Conservation (phyloP, 2,888 invertebrate species). For the Empis livida region DNA sequence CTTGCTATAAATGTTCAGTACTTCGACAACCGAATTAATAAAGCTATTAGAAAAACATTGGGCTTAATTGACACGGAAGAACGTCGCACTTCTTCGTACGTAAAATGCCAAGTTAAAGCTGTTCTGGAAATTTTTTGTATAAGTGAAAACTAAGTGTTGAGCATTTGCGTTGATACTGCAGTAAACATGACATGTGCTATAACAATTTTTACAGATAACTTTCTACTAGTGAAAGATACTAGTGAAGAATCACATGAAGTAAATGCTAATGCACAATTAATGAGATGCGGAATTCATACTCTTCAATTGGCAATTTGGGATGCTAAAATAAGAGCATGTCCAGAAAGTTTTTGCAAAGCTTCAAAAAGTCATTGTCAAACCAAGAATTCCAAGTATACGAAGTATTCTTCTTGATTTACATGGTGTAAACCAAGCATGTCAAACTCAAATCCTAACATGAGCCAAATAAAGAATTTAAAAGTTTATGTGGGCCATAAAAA, state of each 20-base stretch:
- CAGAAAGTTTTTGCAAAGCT: not conserved
- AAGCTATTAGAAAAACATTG: not conserved
- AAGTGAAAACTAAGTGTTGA: conserved; percentile 1
- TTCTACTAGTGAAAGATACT: not conserved
- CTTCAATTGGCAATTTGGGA: conserved; percentile 1
- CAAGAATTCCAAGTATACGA: not conserved
- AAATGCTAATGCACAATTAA: not conserved
- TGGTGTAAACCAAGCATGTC: not conserved
- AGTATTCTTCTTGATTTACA: not conserved
- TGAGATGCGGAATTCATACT: not conserved
- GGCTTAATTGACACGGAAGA: not conserved
- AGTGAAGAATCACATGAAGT: not conserved
- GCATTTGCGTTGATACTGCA: not conserved
- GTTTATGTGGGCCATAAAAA: not conserved
- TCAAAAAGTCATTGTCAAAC: not conserved
- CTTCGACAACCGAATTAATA: not conserved
- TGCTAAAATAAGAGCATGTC: not conserved
- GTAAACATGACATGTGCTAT: conserved; percentile 1
- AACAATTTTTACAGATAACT: conserved; percentile 1
- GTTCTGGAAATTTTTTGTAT: not conserved
- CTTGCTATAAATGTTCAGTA: not conserved
- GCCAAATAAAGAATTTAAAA: not conserved
- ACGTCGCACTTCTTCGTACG: not conserved
- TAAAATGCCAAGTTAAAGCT: not conserved
- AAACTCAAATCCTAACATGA: not conserved